Conservation (phyloP, 2,888 invertebrate genomes). For the Caenorhabditis zanzibari region DNA sequence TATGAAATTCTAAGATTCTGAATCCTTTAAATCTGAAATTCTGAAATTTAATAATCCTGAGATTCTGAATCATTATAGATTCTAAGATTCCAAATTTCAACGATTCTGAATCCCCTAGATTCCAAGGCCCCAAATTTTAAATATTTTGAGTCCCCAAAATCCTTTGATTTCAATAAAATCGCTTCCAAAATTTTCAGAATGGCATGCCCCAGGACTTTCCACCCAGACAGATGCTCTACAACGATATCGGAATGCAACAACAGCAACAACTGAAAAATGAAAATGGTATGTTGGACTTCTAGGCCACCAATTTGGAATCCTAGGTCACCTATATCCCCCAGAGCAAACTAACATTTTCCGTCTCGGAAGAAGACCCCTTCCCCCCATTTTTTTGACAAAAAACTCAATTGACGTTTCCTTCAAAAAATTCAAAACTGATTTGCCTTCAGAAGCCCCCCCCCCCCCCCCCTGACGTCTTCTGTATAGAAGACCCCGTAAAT, state of each 20-base stretch:
- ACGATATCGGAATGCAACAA: conserved; percentile 43
- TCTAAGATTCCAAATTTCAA: neutral
- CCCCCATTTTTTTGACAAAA: conserved; percentile 12
- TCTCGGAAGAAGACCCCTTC: conserved; percentile 25
- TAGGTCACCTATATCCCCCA: neutral
- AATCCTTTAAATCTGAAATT: neutral
- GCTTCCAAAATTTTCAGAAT: conserved; percentile 71
- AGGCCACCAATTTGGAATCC: neutral
- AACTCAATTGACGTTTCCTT: conserved; percentile 13
- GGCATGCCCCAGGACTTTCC: conserved; percentile 68
- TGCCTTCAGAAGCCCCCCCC: no score
- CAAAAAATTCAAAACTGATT: conserved; percentile 12
- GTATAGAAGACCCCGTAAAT: conserved; percentile 30
- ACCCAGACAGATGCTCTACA: conserved; percentile 68
- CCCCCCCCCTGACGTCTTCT: no score
- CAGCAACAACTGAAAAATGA: conserved; percentile 45
- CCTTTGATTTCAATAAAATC: neutral
- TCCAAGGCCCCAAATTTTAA: neutral
- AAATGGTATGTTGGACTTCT: conserved; percentile 43
- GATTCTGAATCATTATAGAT: no score
- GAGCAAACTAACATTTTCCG: conserved; percentile 24
- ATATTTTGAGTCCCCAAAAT: neutral
- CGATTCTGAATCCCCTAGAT: neutral
- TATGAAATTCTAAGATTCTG: no score
- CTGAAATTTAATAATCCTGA: neutral